Conservation (phyloP, 2,797 vertebrate species). For the Heliangelus exortis region DNA sequence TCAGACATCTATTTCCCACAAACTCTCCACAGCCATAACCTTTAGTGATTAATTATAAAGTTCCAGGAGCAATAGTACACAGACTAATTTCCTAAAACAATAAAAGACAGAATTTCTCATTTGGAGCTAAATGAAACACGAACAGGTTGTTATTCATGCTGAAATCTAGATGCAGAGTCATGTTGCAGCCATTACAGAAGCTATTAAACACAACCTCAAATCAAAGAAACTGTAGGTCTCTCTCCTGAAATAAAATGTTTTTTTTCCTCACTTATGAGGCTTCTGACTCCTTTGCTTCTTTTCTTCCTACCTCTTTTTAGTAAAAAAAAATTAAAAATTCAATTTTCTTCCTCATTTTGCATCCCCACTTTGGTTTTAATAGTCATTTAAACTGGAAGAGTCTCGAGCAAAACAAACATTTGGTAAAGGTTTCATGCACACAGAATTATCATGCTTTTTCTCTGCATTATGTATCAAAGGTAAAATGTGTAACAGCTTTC, state of each 20-base stretch:
- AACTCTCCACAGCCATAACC: constrained; percentile 77
- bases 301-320: constrained; percentile 4
- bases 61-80: constrained; percentile 78
- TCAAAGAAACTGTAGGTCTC: constrained; percentile 74
- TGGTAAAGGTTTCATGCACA: not conserved
- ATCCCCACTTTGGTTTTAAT: constrained; percentile 34
- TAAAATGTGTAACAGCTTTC: not conserved
- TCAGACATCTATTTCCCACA: constrained; percentile 78
- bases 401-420: constrained; percentile 49
- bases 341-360: constrained; percentile 60
- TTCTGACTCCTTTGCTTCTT: constrained; percentile 25
- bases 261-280: constrained; percentile 42
- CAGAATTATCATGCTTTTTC: not conserved
- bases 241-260: constrained; percentile 70
- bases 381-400: constrained; percentile 37
- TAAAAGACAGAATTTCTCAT: constrained; percentile 84
- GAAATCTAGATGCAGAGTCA: constrained; percentile 86
- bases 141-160: constrained; percentile 81
- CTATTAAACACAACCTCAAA: constrained; percentile 81
- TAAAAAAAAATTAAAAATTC: constrained; percentile 41
- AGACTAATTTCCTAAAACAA: constrained; percentile 85
- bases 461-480: not conserved
- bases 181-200: constrained; percentile 82
- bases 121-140: constrained; percentile 79
- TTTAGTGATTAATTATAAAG: constrained; percentile 82